Base-by-base conservation (phyloP, 2,113 vertebrate species). In the Limnothrissa miodon region DNA sequence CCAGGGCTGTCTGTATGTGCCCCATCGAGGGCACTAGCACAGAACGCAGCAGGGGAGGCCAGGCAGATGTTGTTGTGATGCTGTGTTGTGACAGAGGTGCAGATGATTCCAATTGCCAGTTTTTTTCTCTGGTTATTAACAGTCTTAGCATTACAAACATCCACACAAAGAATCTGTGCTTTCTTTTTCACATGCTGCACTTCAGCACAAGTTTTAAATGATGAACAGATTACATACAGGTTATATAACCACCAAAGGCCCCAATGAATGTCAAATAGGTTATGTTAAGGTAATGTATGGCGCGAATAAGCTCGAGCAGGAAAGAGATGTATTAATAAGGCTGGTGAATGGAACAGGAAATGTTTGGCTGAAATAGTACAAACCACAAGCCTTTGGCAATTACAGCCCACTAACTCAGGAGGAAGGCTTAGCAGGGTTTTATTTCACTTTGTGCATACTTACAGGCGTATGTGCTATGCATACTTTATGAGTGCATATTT, bases 41-140 rank as follows among this genome's bases (percentile, higher is more conserved):
- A 33, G 25, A 45, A 29, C 62, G 0, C 62, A 70, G 62, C 62
- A 70, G 62, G 62, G 25, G 62, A 36, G 1, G 25, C n/a, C 10
- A 29, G 62, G 62, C 62, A 70, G 62, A 70, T 70, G 62, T 70
- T 70, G 62, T 70, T 70, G 33, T 70, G 62, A 70, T 70, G 62
- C 62, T 29, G 25, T 70, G 25, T 70, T 70, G 62, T 70, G 62
- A 70, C 62, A 70, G 62, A 70, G 62, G 62, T 70, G 62, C 62
- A 70, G 25, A 33, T 29, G 7, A 70, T 70, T 70, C 36, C 36
- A 70, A 29, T 70, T 70, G 62, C 62, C 62, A 70, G 62, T 2
- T 70, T 70, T 70, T 70, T 70, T 70, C 36, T 70, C 62, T 70
- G 62, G 25, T 70, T 70, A 70, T 29, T 36, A 13, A 70, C 62